Conservation (phyloP, 2,113 vertebrate species). For the Anser brachyrhynchus region DNA sequence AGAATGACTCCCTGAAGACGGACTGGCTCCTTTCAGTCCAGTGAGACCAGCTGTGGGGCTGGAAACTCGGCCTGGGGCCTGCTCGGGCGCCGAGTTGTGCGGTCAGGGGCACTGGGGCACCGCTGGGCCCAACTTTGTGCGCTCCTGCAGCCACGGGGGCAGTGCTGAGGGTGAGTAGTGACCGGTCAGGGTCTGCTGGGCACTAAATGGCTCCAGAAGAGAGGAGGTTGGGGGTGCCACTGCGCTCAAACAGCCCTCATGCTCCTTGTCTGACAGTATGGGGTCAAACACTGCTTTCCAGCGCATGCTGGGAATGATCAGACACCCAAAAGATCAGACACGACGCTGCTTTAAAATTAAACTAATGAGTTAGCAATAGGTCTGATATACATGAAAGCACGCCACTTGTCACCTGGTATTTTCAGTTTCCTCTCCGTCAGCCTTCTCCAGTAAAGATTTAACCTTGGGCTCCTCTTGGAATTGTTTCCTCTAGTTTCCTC, state of each 20-base stretch:
- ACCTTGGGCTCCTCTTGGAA: neutral
- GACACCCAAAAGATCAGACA: neutral
- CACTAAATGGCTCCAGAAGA: neutral
- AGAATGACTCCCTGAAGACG: neutral
- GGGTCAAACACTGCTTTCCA: no score
- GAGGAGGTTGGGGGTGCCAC: neutral
- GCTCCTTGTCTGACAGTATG: no score
- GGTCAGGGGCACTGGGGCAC: no score
- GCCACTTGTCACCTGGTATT: neutral
- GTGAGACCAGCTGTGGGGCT: no score
- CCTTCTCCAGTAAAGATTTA: neutral
- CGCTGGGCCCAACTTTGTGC: neutral
- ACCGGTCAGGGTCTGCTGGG: neutral
- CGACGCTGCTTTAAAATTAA: neutral
- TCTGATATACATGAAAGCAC: neutral
- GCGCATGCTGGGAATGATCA: no score
- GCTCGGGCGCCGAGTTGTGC: no score
- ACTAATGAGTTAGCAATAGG: fast-evolving
- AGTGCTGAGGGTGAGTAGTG: no score
- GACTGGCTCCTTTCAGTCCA: neutral
- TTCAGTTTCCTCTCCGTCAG: neutral
- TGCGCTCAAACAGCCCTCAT: neutral
- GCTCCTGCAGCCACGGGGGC: no score
- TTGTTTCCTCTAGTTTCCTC: neutral
- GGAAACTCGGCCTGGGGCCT: neutral